A percentile compares a stretch with the other conserved stretches of the same genome.
Conservation (phyloP, 1,140 invertebrate genomes). For the Helicoverpa zea region DNA sequence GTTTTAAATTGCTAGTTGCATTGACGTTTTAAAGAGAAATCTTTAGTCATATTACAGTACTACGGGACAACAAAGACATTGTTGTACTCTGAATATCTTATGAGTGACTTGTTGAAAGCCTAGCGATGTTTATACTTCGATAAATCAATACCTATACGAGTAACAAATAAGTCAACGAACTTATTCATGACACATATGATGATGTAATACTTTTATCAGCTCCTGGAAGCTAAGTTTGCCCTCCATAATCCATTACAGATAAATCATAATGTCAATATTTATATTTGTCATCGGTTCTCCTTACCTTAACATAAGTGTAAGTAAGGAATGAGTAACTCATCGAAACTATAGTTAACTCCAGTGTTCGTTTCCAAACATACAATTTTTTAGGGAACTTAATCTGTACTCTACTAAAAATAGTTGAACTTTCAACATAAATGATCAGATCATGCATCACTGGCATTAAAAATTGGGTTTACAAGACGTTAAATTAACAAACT, state of each 20-base stretch:
- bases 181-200: conserved; percentile 21
- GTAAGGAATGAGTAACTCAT: no score
- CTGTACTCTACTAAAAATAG: neutral
- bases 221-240: no score
- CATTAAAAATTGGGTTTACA: conserved; percentile 31
- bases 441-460: neutral
- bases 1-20: neutral
- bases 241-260: conserved; percentile 10
- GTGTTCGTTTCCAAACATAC: no score
- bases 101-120: no score
- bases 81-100: neutral
- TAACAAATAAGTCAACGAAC: conserved; percentile 8
- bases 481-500: conserved; percentile 55
- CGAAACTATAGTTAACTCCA: no score
- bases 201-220: neutral
- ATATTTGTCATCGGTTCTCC: conserved; percentile 18
- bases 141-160: neutral
- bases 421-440: neutral
- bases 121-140: neutral
- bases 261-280: conserved; percentile 18
- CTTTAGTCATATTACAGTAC: neutral
- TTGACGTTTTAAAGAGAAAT: neutral
- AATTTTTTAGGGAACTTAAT: no score
- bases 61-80: neutral
- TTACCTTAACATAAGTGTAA: no score